Base-by-base conservation (phyloP, 2,113 vertebrate species). In the Polypterus bichir region DNA sequence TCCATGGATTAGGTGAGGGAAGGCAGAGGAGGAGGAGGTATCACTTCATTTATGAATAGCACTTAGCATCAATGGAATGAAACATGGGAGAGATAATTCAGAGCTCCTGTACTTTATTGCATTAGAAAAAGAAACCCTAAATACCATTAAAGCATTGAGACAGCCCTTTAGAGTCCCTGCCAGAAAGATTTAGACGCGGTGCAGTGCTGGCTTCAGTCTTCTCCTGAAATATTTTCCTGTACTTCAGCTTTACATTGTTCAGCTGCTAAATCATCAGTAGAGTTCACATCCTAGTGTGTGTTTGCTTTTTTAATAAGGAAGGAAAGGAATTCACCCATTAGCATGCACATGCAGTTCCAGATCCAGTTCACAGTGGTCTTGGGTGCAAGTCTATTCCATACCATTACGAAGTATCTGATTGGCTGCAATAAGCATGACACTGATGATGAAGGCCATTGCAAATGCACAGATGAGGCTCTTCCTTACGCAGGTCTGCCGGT, bases 361-460 rank as follows among this genome's bases (percentile, higher is more conserved):
- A 72, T 69, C 67, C 77, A 75, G 80, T 66, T 82, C 88, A 80
- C 87, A 86, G 87, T 85, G 83, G 68, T 69, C 48, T 68, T 27
- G 75, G 71, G 44, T 59, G 59, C 46, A 65, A 67, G 57, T 59
- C 84, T 97, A 98, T 82, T 98, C 94, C 96, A 99, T 97, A 85
- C 96, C 96, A 52, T 94, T 98, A 66, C 96, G 89, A 73, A 99
- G 89, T 87, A 99, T 99, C 89, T 99, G 96, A 79, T 99, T 99
- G 85, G 96, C 96, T 0, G 96, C 96, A 6, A 98, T 99, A 81
- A 99, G 80, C 94, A 99, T 98, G 80, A 99, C 96, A 47, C 96
- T 99, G 74, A 99, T 99, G 78, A 99, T 99, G 83, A 99, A 99
- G 71, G 96, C 96, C 95, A 99, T 97, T 77, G 94, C 96, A n/a